Percentiles rank a stretch among this genome's conserved stretches.
These are phyloP conservation scores for Balaeniceps rex DNA, from an alignment of 2,113 vertebrate genomes.

Conservation along the genomic window DNA sequence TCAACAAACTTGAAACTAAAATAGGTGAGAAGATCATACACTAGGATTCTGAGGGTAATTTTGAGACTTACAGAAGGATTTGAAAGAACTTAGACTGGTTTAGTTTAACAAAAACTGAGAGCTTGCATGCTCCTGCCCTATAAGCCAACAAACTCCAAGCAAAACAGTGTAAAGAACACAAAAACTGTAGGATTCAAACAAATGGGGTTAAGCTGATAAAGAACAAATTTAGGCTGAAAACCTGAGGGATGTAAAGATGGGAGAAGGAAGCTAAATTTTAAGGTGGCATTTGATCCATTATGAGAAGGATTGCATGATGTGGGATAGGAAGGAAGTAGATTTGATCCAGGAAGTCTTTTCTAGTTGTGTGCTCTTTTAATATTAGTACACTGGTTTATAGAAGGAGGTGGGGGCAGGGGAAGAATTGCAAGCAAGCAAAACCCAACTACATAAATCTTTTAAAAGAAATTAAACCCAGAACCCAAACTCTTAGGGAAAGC, in stretches of 20 bases:
- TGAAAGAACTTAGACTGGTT: neutral
- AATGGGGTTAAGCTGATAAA: neutral
- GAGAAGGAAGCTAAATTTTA: neutral
- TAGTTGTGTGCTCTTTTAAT: neutral
- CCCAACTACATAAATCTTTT: neutral
- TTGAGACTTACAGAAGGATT: neutral
- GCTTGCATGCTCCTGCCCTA: neutral
- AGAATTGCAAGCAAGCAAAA: neutral
- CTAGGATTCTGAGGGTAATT: neutral
- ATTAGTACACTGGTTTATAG: neutral
- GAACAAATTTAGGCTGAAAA: neutral
- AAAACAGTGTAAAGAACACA: neutral
- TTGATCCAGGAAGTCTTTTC: neutral
- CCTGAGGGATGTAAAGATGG: neutral
- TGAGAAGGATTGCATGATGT: neutral
- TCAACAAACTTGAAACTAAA: neutral
- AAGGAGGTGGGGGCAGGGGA: fast-evolving
- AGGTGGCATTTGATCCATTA: neutral
- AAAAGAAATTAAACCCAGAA: neutral
- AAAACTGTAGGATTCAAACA: neutral
- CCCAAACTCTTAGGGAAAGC: neutral
- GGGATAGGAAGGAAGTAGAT: neutral
- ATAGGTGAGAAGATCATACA: neutral
- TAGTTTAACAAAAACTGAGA: neutral
- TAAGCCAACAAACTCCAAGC: neutral